Conservation (phyloP, 2,797 vertebrate genomes). For the Luscinia luscinia region DNA sequence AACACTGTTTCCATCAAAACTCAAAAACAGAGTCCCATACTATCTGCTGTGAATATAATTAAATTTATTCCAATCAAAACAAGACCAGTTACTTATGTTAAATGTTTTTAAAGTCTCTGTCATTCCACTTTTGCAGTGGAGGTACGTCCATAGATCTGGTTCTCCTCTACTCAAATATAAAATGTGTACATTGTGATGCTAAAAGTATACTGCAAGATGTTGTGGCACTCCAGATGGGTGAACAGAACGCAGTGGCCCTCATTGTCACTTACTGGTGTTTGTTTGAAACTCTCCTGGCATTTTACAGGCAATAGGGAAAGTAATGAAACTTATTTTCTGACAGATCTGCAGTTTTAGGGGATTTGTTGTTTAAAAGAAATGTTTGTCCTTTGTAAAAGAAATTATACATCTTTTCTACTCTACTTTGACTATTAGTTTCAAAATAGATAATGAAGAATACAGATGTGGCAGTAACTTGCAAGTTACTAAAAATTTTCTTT, state of each 20-base stretch:
- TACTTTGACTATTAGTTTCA: neutral
- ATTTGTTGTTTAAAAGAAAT: neutral
- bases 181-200: neutral
- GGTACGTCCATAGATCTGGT: neutral
- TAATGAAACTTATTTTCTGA: conserved; percentile 12
- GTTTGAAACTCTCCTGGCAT: neutral
- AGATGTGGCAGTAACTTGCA: neutral
- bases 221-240: neutral
- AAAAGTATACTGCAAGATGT: neutral
- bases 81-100: neutral
- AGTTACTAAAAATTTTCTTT: neutral
- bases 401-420: neutral
- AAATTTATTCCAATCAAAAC: neutral
- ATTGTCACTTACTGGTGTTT: neutral
- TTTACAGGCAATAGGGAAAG: conserved; percentile 28
- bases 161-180: neutral
- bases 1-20: neutral
- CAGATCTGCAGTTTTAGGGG: neutral
- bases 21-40: neutral
- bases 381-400: neutral
- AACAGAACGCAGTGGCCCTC: neutral
- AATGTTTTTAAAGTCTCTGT: neutral
- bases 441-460: neutral
- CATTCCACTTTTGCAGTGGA: neutral
- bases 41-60: neutral